Conservation (phyloP, 1,140 invertebrate genomes). For the Chironomus striatipennis region DNA sequence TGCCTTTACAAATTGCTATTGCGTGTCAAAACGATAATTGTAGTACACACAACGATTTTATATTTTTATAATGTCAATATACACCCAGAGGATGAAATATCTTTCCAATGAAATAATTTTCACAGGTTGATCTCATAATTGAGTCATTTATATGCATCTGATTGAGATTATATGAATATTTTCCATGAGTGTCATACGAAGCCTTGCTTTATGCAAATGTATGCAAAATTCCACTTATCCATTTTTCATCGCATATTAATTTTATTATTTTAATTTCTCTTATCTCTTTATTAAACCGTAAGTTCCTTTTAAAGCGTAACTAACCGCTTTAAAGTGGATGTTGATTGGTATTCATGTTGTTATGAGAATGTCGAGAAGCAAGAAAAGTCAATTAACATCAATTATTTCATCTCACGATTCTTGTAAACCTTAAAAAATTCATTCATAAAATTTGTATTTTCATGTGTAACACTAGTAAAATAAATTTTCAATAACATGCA, state of each 20-base stretch:
- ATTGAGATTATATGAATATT: too few relatives aligned
- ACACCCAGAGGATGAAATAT: too few relatives aligned
- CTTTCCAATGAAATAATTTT: too few relatives aligned
- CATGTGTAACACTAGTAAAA: not conserved
- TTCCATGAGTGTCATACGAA: not conserved
- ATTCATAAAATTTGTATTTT: not conserved
- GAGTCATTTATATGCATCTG: too few relatives aligned
- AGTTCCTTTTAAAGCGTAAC: not conserved
- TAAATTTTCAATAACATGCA: not conserved
- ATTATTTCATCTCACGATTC: conserved; percentile 8
- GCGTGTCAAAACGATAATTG: conserved; percentile 6
- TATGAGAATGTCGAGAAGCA: not conserved
- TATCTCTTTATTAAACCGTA: not conserved
- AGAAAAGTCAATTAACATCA: not conserved
- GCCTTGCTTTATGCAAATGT: not conserved
- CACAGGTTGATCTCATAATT: too few relatives aligned
- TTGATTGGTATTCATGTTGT: too few relatives aligned
- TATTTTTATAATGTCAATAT: not conserved
- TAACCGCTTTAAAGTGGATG: too few relatives aligned
- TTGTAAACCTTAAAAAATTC: not conserved
- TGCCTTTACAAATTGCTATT: not conserved
- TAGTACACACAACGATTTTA: not conserved
- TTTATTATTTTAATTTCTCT: not conserved
- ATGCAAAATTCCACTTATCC: not conserved
- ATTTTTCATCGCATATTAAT: not conserved